Evolutionary conservation across 1,140 invertebrate species (phyloP).

Genomic region (Battus philenor): DNA sequence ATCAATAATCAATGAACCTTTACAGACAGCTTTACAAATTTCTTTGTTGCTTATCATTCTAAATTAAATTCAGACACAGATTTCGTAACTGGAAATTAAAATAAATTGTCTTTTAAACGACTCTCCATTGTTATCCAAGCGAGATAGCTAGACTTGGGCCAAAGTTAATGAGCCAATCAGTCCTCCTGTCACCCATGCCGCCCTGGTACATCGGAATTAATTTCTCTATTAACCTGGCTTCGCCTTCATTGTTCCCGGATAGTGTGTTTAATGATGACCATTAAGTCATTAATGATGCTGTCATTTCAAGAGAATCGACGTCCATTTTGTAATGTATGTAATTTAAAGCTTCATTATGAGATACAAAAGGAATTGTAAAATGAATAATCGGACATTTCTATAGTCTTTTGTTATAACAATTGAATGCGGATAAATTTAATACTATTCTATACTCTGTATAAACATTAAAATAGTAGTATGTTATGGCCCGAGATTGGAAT

Average conservation of each 20-base stretch:
- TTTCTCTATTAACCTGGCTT: constrained; percentile 13
- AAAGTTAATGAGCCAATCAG: constrained; percentile 27
- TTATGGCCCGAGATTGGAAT: too few species aligned
- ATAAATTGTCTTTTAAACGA: constrained; percentile 22
- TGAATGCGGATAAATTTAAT: too few species aligned
- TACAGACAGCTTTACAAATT: too few species aligned
- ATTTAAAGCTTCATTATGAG: neutral
- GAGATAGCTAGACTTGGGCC: constrained; percentile 21
- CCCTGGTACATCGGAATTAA: constrained; percentile 26
- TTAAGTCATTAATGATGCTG: constrained; percentile 8
- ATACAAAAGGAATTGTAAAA: too few species aligned
- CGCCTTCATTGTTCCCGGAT: neutral
- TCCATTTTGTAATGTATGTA: constrained; percentile 5
- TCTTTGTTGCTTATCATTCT: too few species aligned
- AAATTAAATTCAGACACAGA: too few species aligned
- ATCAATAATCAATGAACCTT: too few species aligned
- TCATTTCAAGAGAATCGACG: neutral
- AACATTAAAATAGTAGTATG: too few species aligned
- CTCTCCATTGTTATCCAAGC: constrained; percentile 21
- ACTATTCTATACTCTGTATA: too few species aligned
- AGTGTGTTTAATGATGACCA: constrained; percentile 1
- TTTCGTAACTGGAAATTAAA: constrained; percentile 22
- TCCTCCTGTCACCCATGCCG: constrained; percentile 23
- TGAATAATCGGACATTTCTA: too few species aligned
- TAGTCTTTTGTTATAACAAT: too few species aligned